Evolutionary conservation across 2,888 invertebrate genomes (phyloP), one percentile per base, ranked within the genome.

Genomic region (Amblyteles armatorius): DNA sequence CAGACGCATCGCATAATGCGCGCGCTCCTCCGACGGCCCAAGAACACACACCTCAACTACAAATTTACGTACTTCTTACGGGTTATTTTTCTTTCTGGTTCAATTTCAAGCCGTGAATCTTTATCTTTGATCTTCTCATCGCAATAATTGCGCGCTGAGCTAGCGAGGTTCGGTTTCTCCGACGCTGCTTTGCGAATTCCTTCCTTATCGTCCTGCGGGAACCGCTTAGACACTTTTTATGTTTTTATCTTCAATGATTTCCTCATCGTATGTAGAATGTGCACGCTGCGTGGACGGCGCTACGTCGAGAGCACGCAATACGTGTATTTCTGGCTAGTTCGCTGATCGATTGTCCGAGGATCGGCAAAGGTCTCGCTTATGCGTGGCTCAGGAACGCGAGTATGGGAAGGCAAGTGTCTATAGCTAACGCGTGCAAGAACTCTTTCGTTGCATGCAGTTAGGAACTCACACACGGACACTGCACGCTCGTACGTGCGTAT

Each of bases 361-460:
- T 29, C 33, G 29, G 29, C 63, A 16, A 63, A 63, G 29, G 13
- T 63, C 33, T 63, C 16, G 16, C 16, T 13, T 16, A 29, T 33
- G 63, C 33, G 63, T n/a, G 16, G n/a, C 33, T 16, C 26, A 33
- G 11, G 63, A 63, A 33, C 33, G 36, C 67, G 67, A 67, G 36
- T n/a, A 36, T 60, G 13, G 57, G 19, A 50, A 19, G 26, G 40
- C 57, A 74, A 73, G 68, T 29, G 9, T 22, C 22, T 48, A 36
- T 57, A 67, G 52, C 36, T 36, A 33, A 72, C 26, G 69, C 80
- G 55, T 57, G 76, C 52, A 65, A 76, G 26, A 71, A 22, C 76
- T 79, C 65, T 79, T 84, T 83, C 71, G 85, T 52, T 77, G 44
- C 67, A 83, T 76, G 79, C 67, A 79, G 50, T 76, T 50, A 29